These are phyloP conservation scores for Anthoscopus minutus DNA, from an alignment of 2,113 vertebrate species.

Conservation along the genomic window DNA sequence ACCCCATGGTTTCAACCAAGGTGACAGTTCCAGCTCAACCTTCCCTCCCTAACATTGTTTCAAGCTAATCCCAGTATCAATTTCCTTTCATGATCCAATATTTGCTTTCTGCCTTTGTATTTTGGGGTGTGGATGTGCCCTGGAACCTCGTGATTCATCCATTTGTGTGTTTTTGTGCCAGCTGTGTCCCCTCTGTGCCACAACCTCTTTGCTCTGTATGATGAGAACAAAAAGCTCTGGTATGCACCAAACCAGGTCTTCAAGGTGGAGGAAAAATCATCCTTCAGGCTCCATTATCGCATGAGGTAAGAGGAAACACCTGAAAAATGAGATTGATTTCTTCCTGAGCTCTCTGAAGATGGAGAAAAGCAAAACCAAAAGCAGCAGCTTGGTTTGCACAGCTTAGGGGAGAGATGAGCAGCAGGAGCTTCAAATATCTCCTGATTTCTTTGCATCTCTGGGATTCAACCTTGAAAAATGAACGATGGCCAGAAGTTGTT, in stretches of 20 bases:
- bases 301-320: conserved; percentile 81
- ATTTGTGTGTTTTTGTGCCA: conserved; percentile 12
- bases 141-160: not conserved
- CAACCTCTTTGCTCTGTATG: conserved; percentile 89
- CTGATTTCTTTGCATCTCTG: not conserved
- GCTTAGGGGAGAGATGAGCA: not conserved
- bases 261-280: conserved; percentile 81
- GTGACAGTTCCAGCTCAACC: not conserved
- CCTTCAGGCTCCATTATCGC: conserved; percentile 84
- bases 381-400: not conserved
- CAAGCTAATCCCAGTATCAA: not conserved
- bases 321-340: not conserved
- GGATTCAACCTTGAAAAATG: not conserved
- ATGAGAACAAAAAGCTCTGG: conserved; percentile 82
- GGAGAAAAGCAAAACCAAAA: not conserved
- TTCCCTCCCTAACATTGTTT: not conserved
- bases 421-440: not conserved
- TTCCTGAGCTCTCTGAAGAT: not conserved
- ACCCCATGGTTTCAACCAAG: fast-evolving
- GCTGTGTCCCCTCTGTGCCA: conserved; percentile 92
- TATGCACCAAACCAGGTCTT: conserved; percentile 87
- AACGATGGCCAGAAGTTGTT: not conserved
- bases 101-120: not conserved
- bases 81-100: not conserved
- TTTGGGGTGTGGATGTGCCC: fast-evolving